Evolutionary conservation across 1,140 invertebrate species (phyloP), one percentile per base, ranked within the genome.

Genomic region (Phthorimaea operculella): DNA sequence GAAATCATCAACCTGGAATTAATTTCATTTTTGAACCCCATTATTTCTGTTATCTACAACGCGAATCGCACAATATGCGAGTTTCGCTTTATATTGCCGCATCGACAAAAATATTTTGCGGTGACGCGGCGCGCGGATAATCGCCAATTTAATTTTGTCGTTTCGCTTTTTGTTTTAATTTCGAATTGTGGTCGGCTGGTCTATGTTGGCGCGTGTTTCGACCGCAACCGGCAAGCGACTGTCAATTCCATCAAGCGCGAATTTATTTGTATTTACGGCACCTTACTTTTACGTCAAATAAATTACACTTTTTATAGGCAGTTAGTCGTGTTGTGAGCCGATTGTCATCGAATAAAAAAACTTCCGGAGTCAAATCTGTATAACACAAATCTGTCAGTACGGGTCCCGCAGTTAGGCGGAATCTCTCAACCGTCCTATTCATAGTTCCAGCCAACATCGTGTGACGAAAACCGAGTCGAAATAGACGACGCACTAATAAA

Each of bases 1-100:
- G 82, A 85, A 85, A 85, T 85, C 82, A 85, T 85, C 79, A 85
- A 85, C 82, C 77, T 85, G 82, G 82, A 85, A 85, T 85, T 85
- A 85, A 85, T 85, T 85, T 82, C 79, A 85, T 85, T 85, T 85
- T 85, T 85, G 79, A 81, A 85, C 79, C 73, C 82, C 79, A 85
- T 85, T 85, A 85, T 85, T 85, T 79, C 79, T 83, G 82, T 80
- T 85, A 85, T 83, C 82, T 83, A 78, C 71, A 28, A 69, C 65
- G 60, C 66, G 71, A 70, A 78, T 81, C 78, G 76, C 66, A 62
- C 78, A 83, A 85, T 85, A 85, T 82, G 82, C 79, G 77, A 76
- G 64, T 72, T 76, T 76, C 70, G 68, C 68, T 70, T 79, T 83
- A 18, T 33, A 84, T 83, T 84, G 76, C 71, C 57, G 64, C 59